phyloP scores from a whole-genome alignment of 2,888 invertebrate genomes.

The Megastigmus dorsalis region DNA sequence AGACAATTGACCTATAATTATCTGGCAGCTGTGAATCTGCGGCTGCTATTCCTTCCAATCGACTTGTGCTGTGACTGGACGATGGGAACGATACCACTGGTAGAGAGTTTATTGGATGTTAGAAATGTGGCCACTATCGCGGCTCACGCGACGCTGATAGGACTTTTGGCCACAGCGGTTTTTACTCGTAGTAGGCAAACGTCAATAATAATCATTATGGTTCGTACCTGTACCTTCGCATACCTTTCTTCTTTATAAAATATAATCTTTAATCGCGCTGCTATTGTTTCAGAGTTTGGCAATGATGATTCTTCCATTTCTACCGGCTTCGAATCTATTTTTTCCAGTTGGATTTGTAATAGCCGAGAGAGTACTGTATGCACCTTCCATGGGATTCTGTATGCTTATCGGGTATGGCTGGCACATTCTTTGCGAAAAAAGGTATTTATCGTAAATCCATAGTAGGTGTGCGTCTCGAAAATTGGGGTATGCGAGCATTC shows the following conservation, averaged over 20 bases:
- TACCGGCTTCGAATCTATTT: slow-evolving; percentile 97
- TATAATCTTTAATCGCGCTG: too few relatives aligned
- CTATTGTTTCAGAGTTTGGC: slow-evolving; percentile 90
- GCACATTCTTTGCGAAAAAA: slow-evolving; percentile 81
- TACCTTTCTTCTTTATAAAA: too few relatives aligned
- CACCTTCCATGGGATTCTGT: slow-evolving; percentile 98
- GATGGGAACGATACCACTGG: slow-evolving; percentile 94
- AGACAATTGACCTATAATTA: slow-evolving; percentile 95
- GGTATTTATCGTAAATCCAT: slow-evolving; percentile 66
- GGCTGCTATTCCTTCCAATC: slow-evolving; percentile 92
- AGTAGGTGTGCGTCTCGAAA: too few relatives aligned
- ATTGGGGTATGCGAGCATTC: too few relatives aligned
- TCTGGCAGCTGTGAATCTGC: slow-evolving; percentile 91
- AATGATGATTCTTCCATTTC: slow-evolving; percentile 91
- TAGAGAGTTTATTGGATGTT: slow-evolving; percentile 86
- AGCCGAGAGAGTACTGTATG: slow-evolving; percentile 95
- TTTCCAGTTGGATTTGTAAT: slow-evolving; percentile 98
- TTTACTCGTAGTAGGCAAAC: slow-evolving; percentile 79
- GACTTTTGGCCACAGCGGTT: slow-evolving; percentile 78
- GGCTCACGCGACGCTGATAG: slow-evolving; percentile 79
- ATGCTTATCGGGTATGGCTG: slow-evolving; percentile 92
- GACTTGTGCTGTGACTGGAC: slow-evolving; percentile 98
- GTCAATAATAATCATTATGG: slow-evolving; percentile 83
- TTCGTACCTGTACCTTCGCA: slow-evolving; percentile 68
- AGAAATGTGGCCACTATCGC: slow-evolving; percentile 88